A percentile compares a stretch with the other conserved stretches of the same genome.
phyloP scores from a whole-genome alignment of 2,113 vertebrate genomes.

The Varanus komodoensis region DNA sequence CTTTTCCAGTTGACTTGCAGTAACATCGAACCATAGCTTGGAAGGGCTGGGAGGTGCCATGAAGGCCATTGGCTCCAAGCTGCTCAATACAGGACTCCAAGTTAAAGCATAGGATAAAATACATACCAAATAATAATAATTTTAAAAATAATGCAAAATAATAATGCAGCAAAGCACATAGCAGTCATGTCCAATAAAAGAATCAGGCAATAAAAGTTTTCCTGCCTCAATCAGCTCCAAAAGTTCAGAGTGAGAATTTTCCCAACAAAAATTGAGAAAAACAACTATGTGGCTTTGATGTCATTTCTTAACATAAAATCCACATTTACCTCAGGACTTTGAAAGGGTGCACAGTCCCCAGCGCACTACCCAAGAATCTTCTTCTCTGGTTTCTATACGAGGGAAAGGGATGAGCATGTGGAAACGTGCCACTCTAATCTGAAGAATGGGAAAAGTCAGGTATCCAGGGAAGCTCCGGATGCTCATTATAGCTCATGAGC shows the following conservation, averaged over 20 bases:
- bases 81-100: too few species aligned
- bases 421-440: neutral
- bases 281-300: conserved; percentile 38
- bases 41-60: too few species aligned
- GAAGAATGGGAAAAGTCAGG: neutral
- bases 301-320: conserved; percentile 46
- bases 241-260: neutral
- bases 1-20: too few species aligned
- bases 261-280: conserved; percentile 59
- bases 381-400: neutral
- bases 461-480: neutral
- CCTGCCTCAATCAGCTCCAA: neutral
- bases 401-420: neutral
- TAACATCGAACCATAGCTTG: too few species aligned
- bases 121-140: neutral
- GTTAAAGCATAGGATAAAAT: neutral
- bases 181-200: too few species aligned
- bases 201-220: neutral
- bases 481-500: neutral
- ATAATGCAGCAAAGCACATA: neutral
- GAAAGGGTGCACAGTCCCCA: neutral
- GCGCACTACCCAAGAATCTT: neutral
- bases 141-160: neutral
- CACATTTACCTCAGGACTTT: conserved; percentile 57
- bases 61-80: too few species aligned